Evolutionary conservation across 2,113 vertebrate genomes (phyloP).

Genomic region (Psittacus erithacus): DNA sequence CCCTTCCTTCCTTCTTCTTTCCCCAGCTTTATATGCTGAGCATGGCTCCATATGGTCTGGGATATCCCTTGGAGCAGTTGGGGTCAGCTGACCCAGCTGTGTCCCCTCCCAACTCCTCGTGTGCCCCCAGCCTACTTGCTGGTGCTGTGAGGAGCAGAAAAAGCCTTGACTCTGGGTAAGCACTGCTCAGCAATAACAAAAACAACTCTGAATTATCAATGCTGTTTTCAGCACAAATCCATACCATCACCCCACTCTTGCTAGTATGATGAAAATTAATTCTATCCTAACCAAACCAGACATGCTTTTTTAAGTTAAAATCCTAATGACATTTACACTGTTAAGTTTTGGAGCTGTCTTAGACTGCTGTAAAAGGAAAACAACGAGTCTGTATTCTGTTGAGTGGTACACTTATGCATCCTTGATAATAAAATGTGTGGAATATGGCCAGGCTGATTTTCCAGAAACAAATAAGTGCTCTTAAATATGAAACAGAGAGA

Average conservation of each 20-base stretch:
- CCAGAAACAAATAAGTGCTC: not conserved
- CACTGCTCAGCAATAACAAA: not conserved
- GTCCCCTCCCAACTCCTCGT: not conserved
- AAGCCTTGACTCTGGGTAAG: not conserved
- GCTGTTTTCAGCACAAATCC: not conserved
- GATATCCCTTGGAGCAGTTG: not conserved
- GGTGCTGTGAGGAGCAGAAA: not conserved
- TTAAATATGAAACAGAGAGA: not conserved
- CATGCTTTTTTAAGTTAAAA: not conserved
- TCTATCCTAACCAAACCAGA: not conserved
- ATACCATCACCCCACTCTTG: not conserved
- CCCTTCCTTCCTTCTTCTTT: not conserved
- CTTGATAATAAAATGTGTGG: not conserved
- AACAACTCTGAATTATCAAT: not conserved
- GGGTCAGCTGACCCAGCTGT: not conserved
- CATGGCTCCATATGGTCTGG: no score
- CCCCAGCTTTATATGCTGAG: not conserved
- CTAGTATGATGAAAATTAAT: not conserved
- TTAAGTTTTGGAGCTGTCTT: not conserved
- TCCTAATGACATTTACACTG: not conserved
- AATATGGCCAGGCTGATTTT: not conserved
- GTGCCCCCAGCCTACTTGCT: no score
- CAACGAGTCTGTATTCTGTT: not conserved
- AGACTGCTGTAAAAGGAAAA: not conserved
- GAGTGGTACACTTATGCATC: not conserved